These are phyloP conservation scores for Drosophila sulfurigaster DNA, from an alignment of 1,140 invertebrate genomes.

Conservation along the genomic window DNA sequence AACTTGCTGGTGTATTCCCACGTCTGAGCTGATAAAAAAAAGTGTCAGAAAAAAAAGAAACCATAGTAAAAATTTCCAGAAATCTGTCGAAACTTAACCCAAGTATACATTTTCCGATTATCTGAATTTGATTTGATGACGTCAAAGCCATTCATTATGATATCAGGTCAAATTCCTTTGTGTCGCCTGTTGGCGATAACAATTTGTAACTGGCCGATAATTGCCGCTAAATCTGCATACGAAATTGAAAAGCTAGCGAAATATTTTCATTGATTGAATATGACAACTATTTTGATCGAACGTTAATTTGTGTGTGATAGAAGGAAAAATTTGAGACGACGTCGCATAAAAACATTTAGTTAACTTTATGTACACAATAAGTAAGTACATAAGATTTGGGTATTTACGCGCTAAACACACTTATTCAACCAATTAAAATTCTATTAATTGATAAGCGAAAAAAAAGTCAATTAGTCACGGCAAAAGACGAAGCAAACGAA, in stretches of 20 bases:
- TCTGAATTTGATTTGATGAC: conserved; percentile 30
- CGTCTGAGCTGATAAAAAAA: conserved; percentile 36
- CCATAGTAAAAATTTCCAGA: conserved; percentile 13
- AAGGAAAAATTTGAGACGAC: conserved; percentile 56
- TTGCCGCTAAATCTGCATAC: conserved; percentile 46
- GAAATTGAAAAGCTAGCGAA: conserved; percentile 59
- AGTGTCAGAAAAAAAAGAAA: background rate
- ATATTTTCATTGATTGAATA: conserved; percentile 57
- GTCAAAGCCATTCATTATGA: conserved; percentile 33
- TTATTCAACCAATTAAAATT: conserved; percentile 64
- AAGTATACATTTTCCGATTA: conserved; percentile 47
- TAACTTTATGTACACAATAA: background rate
- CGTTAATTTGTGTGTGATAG: conserved; percentile 59
- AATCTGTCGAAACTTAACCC: conserved; percentile 15
- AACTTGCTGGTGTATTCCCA: conserved; percentile 35
- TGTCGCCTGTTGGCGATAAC: conserved; percentile 39
- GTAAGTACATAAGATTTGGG: conserved; percentile 1
- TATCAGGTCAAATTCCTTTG: conserved; percentile 16
- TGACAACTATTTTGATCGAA: conserved; percentile 73
- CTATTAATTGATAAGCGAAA: conserved; percentile 65
- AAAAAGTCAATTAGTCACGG: conserved; percentile 43
- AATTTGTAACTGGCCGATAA: conserved; percentile 59
- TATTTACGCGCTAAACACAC: conserved; percentile 18
- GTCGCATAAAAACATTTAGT: background rate
- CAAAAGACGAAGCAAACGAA: conserved; percentile 1